Evolutionary conservation across 2,888 invertebrate species (phyloP), one percentile per base, ranked within the genome.

Genomic region (Apamea monoglypha): DNA sequence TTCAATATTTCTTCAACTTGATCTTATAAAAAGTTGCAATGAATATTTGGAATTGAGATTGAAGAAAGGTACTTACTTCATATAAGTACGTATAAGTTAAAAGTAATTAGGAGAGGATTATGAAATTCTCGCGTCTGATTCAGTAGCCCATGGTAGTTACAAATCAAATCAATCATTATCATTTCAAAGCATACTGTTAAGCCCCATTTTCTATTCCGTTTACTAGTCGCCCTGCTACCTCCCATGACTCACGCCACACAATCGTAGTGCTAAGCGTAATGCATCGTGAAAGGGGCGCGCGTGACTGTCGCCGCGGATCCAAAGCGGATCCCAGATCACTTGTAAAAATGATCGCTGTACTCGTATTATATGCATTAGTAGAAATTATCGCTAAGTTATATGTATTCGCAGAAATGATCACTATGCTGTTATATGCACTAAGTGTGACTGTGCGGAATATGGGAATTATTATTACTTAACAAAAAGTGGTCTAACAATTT

Each of bases 211-310:
- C 12, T 40, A 1, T 12, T 40, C 12, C 64, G n/a, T 29, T 59
- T 56, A 16, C 25, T 5, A 5, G 16, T 36, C 10, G 21, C 14
- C 8, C 82, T 91, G 91, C 91, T 90, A 6, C 69, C 82, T 84
- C 87, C 66, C 47, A 56, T 88, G 25, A 1, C 68, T 80, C 40
- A 14, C 3, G 10, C 87, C 88, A 71, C 44, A 64, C 29, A 29
- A 2, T 70, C 50, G 79, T 81, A 81, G 74, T 80, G 85, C 89
- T 89, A 85, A 89, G 90, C 90, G 91, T 95, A 94, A 95, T 93
- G 94, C 95, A 92, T 90, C 90, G 91, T 93, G 94, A 95, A 95
- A 95, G 95, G 94, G 95, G 94, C 89, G 93, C 91, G 91, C 91
- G 92, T 95, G 95, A 80, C 92, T 92, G 85, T 88, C 87, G 78